A percentile compares a stretch with the other conserved stretches of the same genome.
Evolutionary conservation across 2,888 invertebrate genomes (phyloP).

Genomic region (Tortricodes alternella): DNA sequence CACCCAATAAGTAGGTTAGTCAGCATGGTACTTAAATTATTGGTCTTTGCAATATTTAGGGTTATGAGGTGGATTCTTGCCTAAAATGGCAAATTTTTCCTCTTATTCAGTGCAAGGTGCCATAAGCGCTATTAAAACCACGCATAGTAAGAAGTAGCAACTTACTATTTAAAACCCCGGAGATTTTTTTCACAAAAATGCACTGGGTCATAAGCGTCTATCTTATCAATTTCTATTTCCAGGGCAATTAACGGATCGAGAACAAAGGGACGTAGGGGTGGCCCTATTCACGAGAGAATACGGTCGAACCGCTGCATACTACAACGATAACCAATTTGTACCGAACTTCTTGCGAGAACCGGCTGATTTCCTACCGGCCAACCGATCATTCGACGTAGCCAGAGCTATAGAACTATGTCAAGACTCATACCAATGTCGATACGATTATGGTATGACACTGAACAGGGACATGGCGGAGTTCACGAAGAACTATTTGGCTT

Average conservation of each 20-base stretch:
- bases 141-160: too few species aligned
- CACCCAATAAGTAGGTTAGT: too few species aligned
- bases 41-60: too few species aligned
- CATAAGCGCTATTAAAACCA: too few species aligned
- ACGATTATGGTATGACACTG: constrained; percentile 93
- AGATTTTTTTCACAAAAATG: too few species aligned
- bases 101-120: too few species aligned
- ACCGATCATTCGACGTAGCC: constrained; percentile 85
- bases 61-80: too few species aligned
- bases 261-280: constrained; percentile 87
- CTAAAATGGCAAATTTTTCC: too few species aligned
- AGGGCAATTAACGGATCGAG: constrained; percentile 92
- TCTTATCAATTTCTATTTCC: constrained; percentile 35
- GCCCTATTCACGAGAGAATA: constrained; percentile 91
- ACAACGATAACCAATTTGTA: constrained; percentile 88
- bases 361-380: constrained; percentile 87
- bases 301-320: constrained; percentile 90
- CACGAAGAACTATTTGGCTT: constrained; percentile 91
- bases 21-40: too few species aligned
- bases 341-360: constrained; percentile 89
- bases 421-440: constrained; percentile 92
- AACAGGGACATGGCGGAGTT: constrained; percentile 93
- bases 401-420: constrained; percentile 89
- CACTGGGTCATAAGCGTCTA: too few species aligned
- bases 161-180: too few species aligned